Base-by-base conservation (phyloP, 2,797 vertebrate genomes). In the Intellagama lesueurii region DNA sequence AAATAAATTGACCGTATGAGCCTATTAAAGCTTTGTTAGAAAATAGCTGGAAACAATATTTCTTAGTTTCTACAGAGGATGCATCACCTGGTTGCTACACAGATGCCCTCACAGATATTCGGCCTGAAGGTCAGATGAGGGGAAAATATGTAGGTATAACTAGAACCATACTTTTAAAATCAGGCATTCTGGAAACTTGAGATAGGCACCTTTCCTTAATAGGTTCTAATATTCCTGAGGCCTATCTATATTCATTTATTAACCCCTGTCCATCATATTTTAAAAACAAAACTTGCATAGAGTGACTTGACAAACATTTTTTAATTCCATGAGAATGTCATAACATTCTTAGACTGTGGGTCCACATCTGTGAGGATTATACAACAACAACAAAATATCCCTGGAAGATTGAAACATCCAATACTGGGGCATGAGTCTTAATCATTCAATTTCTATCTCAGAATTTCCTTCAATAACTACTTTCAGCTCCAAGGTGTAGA, bases 1-100 rank as follows among this genome's bases (percentile, higher is more conserved):
- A 88, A 81, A 75, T 68, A 91, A 94, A 93, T 52, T 17, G 22
- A 69, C n/a, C n/a, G 47, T 8, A 89, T 73, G 56, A 69, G 52
- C 49, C 32, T 91, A 72, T 49, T 83, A 89, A 49, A 81, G 90
- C 30, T 0, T 28, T 64, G 75, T 84, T 90, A 89, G 83, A 30
- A 87, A 81, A 86, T 1, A 83, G 26, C 5, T 64, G 52, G 88
- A 86, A 22, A 12, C 28, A 66, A 11, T 28, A 69, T 32, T 85
- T 68, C 30, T 44, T 22, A 64, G 30, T 49, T 30, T n/a, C 22
- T 60, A 12, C 49, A 49, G 52, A 35, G 24, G 52, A 35, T 35
- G 5, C 16, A 73, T 14, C 49, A 49, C 28, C 30, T 14, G 17
- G 30, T 64, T 72, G 4, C 60, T 77, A n/a, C 16, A 56, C 2